phyloP scores from a whole-genome alignment of 2,113 vertebrate species.

The Edolisoma coerulescens region DNA sequence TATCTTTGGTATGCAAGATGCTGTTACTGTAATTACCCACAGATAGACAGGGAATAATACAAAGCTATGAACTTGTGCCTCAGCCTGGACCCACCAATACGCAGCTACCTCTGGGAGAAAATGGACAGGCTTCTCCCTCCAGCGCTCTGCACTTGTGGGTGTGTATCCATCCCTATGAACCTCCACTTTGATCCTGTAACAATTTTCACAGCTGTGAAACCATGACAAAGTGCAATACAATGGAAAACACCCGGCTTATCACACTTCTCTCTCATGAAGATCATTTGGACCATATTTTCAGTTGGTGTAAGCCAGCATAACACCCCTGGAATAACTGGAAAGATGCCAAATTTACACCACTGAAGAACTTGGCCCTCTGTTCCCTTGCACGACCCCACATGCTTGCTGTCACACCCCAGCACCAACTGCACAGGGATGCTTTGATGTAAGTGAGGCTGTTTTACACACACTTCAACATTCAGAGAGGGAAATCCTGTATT shows the following conservation, averaged over 20 bases:
- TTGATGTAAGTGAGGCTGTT: fast-evolving
- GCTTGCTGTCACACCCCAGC: not conserved
- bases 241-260: not conserved
- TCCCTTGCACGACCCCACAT: fast-evolving
- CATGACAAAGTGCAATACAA: not conserved
- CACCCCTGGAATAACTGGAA: not conserved
- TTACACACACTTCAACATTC: not conserved
- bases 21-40: not conserved
- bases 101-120: not conserved
- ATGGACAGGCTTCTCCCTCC: not conserved
- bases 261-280: not conserved
- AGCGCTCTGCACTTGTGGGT: not conserved
- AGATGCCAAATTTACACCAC: not conserved
- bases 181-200: not conserved
- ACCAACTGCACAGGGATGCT: fast-evolving
- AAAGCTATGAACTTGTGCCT: not conserved
- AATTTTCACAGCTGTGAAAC: not conserved
- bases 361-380: not conserved
- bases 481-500: not conserved
- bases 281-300: not conserved
- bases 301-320: not conserved
- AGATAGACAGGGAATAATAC: not conserved
- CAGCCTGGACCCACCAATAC: not conserved
- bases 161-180: not conserved
- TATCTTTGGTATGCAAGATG: not conserved